phyloP scores from a whole-genome alignment of 2,113 vertebrate genomes.

The Myrmophylax atrothorax region DNA sequence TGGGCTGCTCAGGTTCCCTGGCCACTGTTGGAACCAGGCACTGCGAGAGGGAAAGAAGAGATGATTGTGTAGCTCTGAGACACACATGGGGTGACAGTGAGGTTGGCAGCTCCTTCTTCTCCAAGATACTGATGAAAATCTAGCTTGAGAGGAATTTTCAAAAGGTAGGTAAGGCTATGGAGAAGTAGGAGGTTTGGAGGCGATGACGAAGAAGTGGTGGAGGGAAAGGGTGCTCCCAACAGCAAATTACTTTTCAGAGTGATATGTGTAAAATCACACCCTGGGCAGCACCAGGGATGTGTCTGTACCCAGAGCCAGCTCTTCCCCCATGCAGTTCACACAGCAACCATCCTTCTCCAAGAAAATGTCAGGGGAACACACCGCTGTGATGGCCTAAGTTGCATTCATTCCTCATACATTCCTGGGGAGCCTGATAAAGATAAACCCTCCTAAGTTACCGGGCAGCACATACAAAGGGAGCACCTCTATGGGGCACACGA shows the following conservation, averaged over 20 bases:
- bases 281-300: background rate
- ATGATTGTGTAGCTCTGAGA: background rate
- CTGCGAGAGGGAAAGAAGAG: background rate
- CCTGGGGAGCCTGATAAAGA: background rate
- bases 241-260: background rate
- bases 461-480: background rate
- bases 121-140: background rate
- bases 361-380: conserved; percentile 42
- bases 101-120: background rate
- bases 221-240: background rate
- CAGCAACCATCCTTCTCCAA: background rate
- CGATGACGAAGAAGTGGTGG: background rate
- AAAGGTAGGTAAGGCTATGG: background rate
- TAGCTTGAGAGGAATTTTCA: background rate
- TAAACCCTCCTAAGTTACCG: background rate
- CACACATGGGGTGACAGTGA: background rate
- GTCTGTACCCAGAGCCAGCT: conserved; percentile 7
- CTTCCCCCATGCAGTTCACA: conserved; percentile 6
- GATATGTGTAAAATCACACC: background rate
- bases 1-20: background rate
- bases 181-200: background rate
- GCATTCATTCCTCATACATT: background rate
- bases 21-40: background rate
- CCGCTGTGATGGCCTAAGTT: background rate
- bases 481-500: fast-evolving